Conservation (phyloP, 2,888 invertebrate species). For the Sisyra nigra region DNA sequence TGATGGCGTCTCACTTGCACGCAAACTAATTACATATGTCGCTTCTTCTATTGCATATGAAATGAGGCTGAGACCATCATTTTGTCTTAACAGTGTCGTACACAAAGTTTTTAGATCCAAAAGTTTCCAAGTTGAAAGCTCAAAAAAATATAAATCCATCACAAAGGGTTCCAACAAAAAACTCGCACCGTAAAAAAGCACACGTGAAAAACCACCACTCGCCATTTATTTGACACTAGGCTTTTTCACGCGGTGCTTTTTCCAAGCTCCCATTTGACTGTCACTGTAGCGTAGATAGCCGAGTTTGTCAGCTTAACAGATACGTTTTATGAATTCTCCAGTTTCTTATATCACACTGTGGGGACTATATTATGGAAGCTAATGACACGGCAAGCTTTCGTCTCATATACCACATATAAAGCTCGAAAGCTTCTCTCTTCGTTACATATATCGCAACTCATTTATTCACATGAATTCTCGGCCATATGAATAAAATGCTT, state of each 20-base stretch:
- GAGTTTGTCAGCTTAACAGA: slow-evolving; percentile 5
- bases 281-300: not conserved
- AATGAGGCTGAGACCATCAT: slow-evolving; percentile 9
- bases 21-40: slow-evolving; percentile 7
- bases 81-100: slow-evolving; percentile 9
- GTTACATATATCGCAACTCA: too few species aligned
- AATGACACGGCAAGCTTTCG: slow-evolving; percentile 3
- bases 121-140: not conserved
- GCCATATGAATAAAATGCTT: too few species aligned
- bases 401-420: too few species aligned
- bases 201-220: too few species aligned
- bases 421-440: too few species aligned
- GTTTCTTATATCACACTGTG: slow-evolving; percentile 9
- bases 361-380: slow-evolving; percentile 9
- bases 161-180: too few species aligned
- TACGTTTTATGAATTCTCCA: slow-evolving; percentile 8
- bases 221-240: too few species aligned
- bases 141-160: too few species aligned
- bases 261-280: too few species aligned
- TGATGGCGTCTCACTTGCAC: slow-evolving; percentile 2
- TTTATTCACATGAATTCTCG: too few species aligned
- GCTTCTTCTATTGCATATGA: slow-evolving; percentile 6
- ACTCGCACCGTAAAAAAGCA: too few species aligned
- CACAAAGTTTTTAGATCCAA: slow-evolving; percentile 8
- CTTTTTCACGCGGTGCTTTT: too few species aligned